Conservation (phyloP, 2,888 invertebrate genomes). For the Smittia aterrima region DNA sequence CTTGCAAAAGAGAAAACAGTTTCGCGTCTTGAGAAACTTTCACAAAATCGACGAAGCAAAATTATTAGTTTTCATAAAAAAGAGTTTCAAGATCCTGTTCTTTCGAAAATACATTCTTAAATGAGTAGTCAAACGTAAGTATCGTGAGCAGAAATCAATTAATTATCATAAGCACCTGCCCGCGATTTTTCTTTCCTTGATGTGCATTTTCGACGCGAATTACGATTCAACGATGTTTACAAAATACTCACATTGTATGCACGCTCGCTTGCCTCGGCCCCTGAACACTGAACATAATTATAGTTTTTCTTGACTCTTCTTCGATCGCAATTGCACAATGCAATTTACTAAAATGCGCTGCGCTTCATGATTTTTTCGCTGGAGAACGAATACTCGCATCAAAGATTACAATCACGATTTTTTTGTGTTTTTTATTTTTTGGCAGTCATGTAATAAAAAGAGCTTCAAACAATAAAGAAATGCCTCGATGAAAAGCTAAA, state of each 20-base stretch:
- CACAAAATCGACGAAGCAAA: conserved; percentile 19
- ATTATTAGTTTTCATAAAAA: conserved; percentile 27
- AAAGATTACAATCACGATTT: neutral
- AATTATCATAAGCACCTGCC: conserved; percentile 34
- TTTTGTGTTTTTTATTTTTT: neutral
- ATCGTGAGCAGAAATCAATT: conserved; percentile 24
- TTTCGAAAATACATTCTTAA: neutral
- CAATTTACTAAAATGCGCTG: conserved; percentile 3
- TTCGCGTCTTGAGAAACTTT: neutral
- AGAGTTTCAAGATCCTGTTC: neutral
- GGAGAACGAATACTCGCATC: neutral
- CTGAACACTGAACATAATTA: conserved; percentile 5
- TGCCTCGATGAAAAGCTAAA: neutral
- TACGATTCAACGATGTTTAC: conserved; percentile 1
- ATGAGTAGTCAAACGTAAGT: conserved; percentile 14
- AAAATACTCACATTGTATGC: neutral
- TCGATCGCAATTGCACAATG: conserved; percentile 27
- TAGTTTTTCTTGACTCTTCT: conserved; percentile 6
- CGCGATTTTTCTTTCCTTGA: neutral
- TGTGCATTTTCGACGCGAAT: neutral
- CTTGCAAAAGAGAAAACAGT: conserved; percentile 2
- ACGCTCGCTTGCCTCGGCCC: neutral
- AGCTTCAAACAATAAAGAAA: conserved; percentile 3
- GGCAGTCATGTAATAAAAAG: conserved; percentile 26
- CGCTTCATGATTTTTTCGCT: neutral